phyloP scores from a whole-genome alignment of 2,113 vertebrate genomes.

The Cepphus grylle region DNA sequence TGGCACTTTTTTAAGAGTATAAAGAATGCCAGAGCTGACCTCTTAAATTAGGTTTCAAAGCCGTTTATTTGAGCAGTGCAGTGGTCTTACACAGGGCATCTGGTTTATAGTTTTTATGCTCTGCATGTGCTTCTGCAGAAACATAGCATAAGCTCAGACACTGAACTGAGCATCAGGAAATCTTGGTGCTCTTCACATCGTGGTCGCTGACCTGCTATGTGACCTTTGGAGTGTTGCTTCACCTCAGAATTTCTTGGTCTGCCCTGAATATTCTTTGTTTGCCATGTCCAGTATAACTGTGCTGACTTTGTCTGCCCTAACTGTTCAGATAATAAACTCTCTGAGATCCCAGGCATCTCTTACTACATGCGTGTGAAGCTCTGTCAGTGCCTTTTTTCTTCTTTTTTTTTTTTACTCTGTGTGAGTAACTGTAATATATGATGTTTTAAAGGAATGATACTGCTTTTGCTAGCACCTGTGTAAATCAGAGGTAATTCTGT shows the following conservation, averaged over 20 bases:
- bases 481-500: conserved; percentile 39
- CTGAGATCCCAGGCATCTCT: background rate
- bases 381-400: background rate
- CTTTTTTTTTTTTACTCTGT: background rate
- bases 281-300: background rate
- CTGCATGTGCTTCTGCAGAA: background rate
- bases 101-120: background rate
- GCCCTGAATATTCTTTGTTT: conserved; percentile 9
- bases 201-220: background rate
- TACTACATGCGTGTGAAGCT: background rate
- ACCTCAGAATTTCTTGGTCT: conserved; percentile 6
- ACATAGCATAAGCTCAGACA: background rate
- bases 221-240: conserved; percentile 35
- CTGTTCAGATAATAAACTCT: background rate
- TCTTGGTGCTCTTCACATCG: background rate
- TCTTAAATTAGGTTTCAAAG: background rate
- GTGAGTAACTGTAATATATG: background rate
- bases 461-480: background rate
- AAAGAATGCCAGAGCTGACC: background rate
- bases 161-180: background rate
- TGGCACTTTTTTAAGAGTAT: background rate
- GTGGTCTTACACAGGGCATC: background rate
- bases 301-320: background rate
- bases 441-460: background rate
- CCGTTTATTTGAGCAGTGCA: background rate